Evolutionary conservation across 1,140 invertebrate genomes (phyloP).

Genomic region (Ceratoteleas bidentatus): DNA sequence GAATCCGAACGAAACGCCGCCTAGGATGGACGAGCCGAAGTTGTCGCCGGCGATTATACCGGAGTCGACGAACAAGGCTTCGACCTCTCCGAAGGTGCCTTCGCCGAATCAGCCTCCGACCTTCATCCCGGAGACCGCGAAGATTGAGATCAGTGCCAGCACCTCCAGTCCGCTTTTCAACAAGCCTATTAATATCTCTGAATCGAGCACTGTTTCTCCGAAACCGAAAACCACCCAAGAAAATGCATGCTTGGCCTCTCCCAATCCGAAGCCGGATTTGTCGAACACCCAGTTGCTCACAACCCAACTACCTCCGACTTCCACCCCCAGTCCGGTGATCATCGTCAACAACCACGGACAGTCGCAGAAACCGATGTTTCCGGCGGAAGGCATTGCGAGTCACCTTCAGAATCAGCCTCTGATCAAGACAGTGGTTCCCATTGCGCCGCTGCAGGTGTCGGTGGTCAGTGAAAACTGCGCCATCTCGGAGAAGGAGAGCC

Average conservation of each 20-base stretch:
- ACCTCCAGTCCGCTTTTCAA: constrained; percentile 71
- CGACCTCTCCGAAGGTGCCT: constrained; percentile 78
- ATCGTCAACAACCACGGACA: constrained; percentile 75
- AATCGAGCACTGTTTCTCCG: constrained; percentile 67
- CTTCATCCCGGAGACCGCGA: constrained; percentile 79
- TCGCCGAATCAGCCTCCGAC: constrained; percentile 80
- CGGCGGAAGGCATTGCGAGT: constrained; percentile 59
- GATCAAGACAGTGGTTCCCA: constrained; percentile 74
- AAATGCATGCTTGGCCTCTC: constrained; percentile 65
- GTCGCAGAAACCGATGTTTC: constrained; percentile 70
- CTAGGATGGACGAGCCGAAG: constrained; percentile 75
- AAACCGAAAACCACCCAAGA: constrained; percentile 65
- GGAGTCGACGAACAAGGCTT: constrained; percentile 75
- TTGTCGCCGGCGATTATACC: constrained; percentile 76
- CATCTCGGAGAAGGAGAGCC: not conserved
- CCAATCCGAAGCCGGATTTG: constrained; percentile 74
- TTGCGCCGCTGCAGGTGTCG: constrained; percentile 66
- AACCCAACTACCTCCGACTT: constrained; percentile 74
- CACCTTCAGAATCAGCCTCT: constrained; percentile 66
- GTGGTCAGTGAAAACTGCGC: constrained; percentile 36
- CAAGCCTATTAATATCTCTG: constrained; percentile 65
- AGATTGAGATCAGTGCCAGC: constrained; percentile 76
- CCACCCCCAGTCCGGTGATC: constrained; percentile 82
- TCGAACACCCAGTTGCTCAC: constrained; percentile 73
- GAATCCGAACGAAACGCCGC: constrained; percentile 70